Percentiles rank a stretch among this genome's conserved stretches.
phyloP scores from a whole-genome alignment of 1,140 invertebrate species.

The Nephotettix cincticeps region DNA sequence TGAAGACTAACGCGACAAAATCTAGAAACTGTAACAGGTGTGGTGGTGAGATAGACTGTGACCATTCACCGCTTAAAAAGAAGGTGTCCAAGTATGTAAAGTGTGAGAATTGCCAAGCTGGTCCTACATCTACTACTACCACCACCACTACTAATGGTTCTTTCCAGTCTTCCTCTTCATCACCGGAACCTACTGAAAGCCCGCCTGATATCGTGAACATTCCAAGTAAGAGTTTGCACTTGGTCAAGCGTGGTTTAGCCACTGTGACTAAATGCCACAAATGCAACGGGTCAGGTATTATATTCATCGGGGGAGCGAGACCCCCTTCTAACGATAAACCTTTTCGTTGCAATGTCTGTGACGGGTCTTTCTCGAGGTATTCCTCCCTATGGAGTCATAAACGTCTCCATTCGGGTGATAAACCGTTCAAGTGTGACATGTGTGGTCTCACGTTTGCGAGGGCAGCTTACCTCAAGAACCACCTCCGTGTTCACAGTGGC shows the following conservation, averaged over 20 bases:
- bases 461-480: conserved; percentile 89
- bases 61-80: conserved; percentile 42
- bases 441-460: conserved; percentile 93
- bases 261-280: conserved; percentile 84
- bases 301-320: conserved; percentile 63
- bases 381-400: conserved; percentile 85
- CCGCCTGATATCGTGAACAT: conserved; percentile 12
- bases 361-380: conserved; percentile 59
- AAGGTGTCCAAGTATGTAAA: conserved; percentile 42
- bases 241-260: conserved; percentile 77
- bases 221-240: conserved; percentile 64
- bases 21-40: conserved; percentile 51
- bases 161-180: conserved; percentile 16
- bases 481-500: conserved; percentile 74
- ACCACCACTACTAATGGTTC: not conserved
- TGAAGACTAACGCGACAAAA: conserved; percentile 37
- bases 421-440: conserved; percentile 88
- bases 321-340: conserved; percentile 63
- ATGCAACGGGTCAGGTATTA: conserved; percentile 82
- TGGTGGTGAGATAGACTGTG: conserved; percentile 49
- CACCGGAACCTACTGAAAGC: conserved; percentile 9
- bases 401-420: conserved; percentile 81
- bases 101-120: conserved; percentile 40
- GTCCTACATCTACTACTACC: not conserved
- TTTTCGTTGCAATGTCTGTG: conserved; percentile 84